phyloP scores from a whole-genome alignment of 30 jellyfish, hydroid and myxozoan species.

The Morbakka virulenta region DNA sequence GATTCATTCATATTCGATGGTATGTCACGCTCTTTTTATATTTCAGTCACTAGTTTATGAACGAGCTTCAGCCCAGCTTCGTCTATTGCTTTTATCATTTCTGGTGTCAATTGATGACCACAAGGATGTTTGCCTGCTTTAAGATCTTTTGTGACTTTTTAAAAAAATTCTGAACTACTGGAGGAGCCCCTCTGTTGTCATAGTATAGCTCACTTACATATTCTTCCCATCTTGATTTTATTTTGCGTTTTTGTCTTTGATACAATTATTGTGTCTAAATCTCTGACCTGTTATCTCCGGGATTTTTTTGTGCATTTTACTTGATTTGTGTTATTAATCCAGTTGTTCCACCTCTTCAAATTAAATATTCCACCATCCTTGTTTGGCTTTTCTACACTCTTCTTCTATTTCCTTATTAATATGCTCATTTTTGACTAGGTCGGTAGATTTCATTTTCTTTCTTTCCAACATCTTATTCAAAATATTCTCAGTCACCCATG shows the following conservation, averaged over 20 bases:
- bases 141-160: not conserved
- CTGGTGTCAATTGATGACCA: too few relatives aligned
- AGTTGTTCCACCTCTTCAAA: conserved; percentile 1
- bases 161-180: not conserved
- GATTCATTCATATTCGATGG: too few relatives aligned
- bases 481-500: conserved; percentile 27
- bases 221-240: conserved; percentile 5
- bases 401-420: not conserved
- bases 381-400: too few relatives aligned
- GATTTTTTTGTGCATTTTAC: conserved; percentile 24
- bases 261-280: conserved; percentile 1
- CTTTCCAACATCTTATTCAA: conserved; percentile 11
- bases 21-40: not conserved
- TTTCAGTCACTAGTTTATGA: not conserved
- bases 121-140: not conserved
- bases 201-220: conserved; percentile 5
- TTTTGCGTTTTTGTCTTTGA: conserved; percentile 1
- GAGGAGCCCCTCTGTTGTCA: not conserved
- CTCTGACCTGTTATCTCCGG: conserved; percentile 7
- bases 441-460: too few relatives aligned
- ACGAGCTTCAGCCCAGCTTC: not conserved
- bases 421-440: not conserved
- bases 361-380: not conserved
- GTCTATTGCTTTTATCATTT: conserved; percentile 1
- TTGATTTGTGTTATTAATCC: not conserved